Evolutionary conservation across 2,797 vertebrate species (phyloP).

Genomic region (Syndactyla subalaris): DNA sequence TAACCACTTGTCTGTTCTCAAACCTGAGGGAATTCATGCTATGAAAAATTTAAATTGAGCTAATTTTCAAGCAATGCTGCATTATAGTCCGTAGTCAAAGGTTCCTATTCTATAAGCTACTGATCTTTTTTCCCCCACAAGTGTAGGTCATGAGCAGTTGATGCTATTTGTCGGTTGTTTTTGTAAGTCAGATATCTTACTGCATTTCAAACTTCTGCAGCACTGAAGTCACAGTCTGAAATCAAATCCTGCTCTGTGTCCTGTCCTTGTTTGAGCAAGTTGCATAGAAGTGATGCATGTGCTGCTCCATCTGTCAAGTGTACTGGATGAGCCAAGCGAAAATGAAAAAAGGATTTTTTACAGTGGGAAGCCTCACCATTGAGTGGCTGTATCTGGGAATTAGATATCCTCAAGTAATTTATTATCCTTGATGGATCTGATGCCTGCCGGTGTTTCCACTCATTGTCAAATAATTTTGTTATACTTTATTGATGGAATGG

Average conservation of each 20-base stretch:
- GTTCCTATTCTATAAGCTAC: neutral
- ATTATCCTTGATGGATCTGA: neutral
- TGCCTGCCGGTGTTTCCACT: neutral
- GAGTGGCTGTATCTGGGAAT: neutral
- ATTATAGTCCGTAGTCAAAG: neutral
- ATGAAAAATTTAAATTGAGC: neutral
- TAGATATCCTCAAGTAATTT: neutral
- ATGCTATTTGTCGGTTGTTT: neutral
- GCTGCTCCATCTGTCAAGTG: neutral
- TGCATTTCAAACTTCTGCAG: neutral
- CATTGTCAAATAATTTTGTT: slow-evolving; percentile 24
- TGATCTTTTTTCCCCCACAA: neutral
- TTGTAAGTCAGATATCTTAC: neutral
- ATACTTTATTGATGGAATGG: neutral
- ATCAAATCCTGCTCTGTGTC: neutral
- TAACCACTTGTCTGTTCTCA: neutral
- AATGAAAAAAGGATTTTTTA: neutral
- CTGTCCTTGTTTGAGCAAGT: neutral
- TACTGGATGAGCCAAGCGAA: neutral
- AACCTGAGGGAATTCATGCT: neutral
- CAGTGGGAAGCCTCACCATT: neutral
- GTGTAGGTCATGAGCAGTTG: neutral
- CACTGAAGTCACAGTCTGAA: neutral
- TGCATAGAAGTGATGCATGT: neutral
- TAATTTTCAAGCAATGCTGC: neutral